Percentiles rank a stretch among this genome's conserved stretches.
Conservation (phyloP, 2,888 invertebrate species). For the Agriotes lineatus region DNA sequence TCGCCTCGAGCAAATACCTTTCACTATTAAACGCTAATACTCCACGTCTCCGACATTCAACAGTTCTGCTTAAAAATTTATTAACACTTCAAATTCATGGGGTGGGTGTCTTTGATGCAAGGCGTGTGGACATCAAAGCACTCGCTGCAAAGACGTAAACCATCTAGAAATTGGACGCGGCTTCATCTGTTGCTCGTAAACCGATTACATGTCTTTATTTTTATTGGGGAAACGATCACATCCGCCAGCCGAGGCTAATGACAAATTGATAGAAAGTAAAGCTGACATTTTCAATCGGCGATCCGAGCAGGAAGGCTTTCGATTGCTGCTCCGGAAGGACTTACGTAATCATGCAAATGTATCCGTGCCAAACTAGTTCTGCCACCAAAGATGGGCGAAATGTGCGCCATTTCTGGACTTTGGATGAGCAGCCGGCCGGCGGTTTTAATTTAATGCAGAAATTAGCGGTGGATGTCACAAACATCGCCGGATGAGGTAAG, state of each 20-base stretch:
- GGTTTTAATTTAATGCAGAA: neutral
- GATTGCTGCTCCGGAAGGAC: neutral
- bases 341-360: neutral
- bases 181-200: neutral
- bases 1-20: too few species aligned
- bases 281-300: neutral
- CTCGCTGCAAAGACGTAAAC: neutral
- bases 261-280: conserved; percentile 6
- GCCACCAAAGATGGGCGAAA: neutral
- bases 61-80: too few species aligned
- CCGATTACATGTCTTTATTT: neutral
- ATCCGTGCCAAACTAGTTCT: neutral
- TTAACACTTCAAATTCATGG: neutral
- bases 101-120: neutral
- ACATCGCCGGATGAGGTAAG: too few species aligned
- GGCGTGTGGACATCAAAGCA: neutral
- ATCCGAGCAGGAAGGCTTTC: neutral
- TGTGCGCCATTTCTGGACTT: neutral
- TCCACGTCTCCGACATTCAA: too few species aligned
- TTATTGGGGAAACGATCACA: neutral
- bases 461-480: too few species aligned
- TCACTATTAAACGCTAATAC: too few species aligned
- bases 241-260: neutral
- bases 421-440: neutral
- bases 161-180: neutral